Evolutionary conservation across 1,140 invertebrate species (phyloP), one percentile per base, ranked within the genome.

Genomic region (Lasaia peninsularis): DNA sequence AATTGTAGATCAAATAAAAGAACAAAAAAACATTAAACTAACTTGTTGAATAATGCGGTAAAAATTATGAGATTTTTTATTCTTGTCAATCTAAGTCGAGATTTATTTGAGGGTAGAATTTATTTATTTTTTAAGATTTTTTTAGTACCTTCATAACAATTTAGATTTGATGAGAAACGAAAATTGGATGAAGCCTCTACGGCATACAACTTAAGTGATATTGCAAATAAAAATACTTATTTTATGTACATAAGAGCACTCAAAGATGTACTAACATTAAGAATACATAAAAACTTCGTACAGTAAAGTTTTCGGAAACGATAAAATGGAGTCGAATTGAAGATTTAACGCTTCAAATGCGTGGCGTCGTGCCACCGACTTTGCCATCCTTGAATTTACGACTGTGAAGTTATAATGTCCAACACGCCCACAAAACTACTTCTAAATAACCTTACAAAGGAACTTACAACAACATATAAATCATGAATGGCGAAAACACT

Each of bases 291-390:
- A 48, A 56, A 24, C 37, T 31, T 16, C 7, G 24, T 21, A 48
- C 35, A 54, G 65, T 73, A 78, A 78, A 71, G 52, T 74, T 73
- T 71, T 73, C 54, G 65, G 66, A 58, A 73, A 74, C 66, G 52
- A 74, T 78, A 76, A 80, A 80, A 71, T 49, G 52, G 58, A 67
- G 58, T 70, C 55, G 60, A 69, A 69, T 52, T 70, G 70, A 79
- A 76, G 66, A 75, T 76, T 79, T 69, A 70, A 75, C 60, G 62
- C 63, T 60, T 60, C 61, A 66, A 64, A 50, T 63, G 58, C 63
- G 48, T 59, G 65, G 65, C 69, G 73, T 67, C 73, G 62, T 35
- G 54, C 67, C 67, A 71, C 55, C 56, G 62, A 71, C 65, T 65
- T 64, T 33, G 56, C 52, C 57, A 66, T 63, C 54, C 62, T 58